Conservation (phyloP, 1,140 invertebrate species). For the Globodera rostochiensis region DNA sequence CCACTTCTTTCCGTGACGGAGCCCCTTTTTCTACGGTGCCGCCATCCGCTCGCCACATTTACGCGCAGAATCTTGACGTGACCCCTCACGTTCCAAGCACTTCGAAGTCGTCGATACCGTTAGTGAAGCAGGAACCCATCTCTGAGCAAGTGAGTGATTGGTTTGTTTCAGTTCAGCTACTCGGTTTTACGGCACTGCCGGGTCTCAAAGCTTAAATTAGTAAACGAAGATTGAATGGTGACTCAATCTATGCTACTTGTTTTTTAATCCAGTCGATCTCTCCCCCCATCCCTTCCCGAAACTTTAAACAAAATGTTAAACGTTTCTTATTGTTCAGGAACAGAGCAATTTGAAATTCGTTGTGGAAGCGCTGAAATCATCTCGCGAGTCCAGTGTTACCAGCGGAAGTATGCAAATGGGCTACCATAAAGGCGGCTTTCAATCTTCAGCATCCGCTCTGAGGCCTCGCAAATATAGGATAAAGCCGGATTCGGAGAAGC, state of each 20-base stretch:
- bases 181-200: no score
- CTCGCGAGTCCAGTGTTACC: slow-evolving; percentile 25
- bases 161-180: no score
- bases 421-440: not conserved
- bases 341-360: not conserved
- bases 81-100: slow-evolving; percentile 8
- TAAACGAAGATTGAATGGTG: no score
- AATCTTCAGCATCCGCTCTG: not conserved
- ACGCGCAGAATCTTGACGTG: not conserved
- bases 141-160: slow-evolving; percentile 23
- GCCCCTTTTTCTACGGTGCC: not conserved
- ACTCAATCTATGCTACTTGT: no score
- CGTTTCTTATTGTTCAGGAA: not conserved
- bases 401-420: slow-evolving; percentile 3
- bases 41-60: not conserved
- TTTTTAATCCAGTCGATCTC: no score
- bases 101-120: slow-evolving; percentile 4
- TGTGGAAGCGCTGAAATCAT: not conserved
- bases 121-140: slow-evolving; percentile 23
- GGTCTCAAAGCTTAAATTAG: no score
- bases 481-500: slow-evolving; percentile 44
- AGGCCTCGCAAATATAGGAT: slow-evolving; percentile 48
- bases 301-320: no score
- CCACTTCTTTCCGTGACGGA: not conserved
- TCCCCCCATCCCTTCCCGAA: no score